Evolutionary conservation across 2,797 vertebrate genomes (phyloP), one percentile per base, ranked within the genome.

Genomic region (Spinus olivaceus): DNA sequence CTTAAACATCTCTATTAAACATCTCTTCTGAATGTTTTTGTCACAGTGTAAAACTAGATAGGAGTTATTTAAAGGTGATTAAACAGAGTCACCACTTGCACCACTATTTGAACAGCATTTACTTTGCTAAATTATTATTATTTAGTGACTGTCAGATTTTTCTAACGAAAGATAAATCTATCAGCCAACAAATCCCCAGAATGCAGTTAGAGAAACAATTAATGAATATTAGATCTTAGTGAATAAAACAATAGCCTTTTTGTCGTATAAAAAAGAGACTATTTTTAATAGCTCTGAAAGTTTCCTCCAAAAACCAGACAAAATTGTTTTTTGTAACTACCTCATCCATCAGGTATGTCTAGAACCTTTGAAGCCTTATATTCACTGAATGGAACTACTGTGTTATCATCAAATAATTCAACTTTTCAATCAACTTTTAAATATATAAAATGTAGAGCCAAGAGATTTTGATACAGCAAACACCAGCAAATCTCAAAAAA

Each of bases 121-220:
- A 53, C 24, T 81, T 85, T 69, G 27, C 25, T 73, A 91, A 97
- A 94, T 94, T 95, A 92, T 92, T 88, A 47, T 93, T 90, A 96
- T 84, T 95, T 85, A 95, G 47, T 57, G 87, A 92, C 67, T 95
- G 59, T 91, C 93, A 96, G 82, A 86, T 81, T 91, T 71, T 92
- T 83, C 69, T 59, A 92, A 96, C 41, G 79, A 67, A 83, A 65
- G 74, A 84, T 49, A 95, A 94, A 92, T 71, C 6, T 92, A 86
- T 92, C 61, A 93, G 86, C 37, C 39, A 92, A 72, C 65, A 97
- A 97, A 97, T 93, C 81, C 73, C 81, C 83, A 94, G 77, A 94
- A 97, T 90, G 66, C 59, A 96, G 95, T 97, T 95, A 95, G 69
- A 93, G 87, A 96, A 96, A 57, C 60, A 96, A 95, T 90, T 97